Evolutionary conservation across 2,113 vertebrate species (phyloP), one percentile per base, ranked within the genome.

Genomic region (Colossoma macropomum): DNA sequence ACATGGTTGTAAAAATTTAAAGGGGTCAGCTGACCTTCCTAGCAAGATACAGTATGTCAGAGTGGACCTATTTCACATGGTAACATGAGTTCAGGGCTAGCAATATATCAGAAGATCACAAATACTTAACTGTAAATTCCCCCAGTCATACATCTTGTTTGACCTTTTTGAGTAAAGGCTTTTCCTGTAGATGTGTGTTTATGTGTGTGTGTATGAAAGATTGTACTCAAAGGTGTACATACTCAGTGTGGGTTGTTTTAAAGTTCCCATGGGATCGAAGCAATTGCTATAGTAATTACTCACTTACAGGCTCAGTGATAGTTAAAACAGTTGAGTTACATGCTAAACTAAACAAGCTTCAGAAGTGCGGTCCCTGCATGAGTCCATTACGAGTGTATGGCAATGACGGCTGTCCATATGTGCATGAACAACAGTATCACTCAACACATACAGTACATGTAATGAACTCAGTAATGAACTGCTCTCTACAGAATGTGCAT

Each of bases 401-500:
- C 71, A 75, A 56, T 83, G 71, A 73, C 28, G 27, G 65, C 77
- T 86, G 70, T 82, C 78, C 32, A 73, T 83, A 62, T 83, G 77
- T 84, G 78, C 80, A 69, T 82, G 80, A 68, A 38, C 54, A 23
- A 56, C 54, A 8, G 54, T 23, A 15, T 23, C 54, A 56, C 54
- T 56, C 19, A 23, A 23, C 54, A 56, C 54, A 56, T 23, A 56
- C 19, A 7, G 79, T 19, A 52, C 48, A 59, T n/a, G n/a, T n/a
- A n/a, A n/a, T n/a, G n/a, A n/a, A 48, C 59, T 34, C 25, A 78
- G 32, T 13, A 32, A 34, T 32, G 19, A 4, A 72, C 70, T 62
- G 34, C 69, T 54, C 17, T 62, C 17, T 25, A 48, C 28, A 48
- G 69, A 72, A 48, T 73, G n/a, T 75, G 80, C 80, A 84, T 86